Evolutionary conservation across 2,113 vertebrate genomes (phyloP).

Genomic region (Rhadina sibilatrix): DNA sequence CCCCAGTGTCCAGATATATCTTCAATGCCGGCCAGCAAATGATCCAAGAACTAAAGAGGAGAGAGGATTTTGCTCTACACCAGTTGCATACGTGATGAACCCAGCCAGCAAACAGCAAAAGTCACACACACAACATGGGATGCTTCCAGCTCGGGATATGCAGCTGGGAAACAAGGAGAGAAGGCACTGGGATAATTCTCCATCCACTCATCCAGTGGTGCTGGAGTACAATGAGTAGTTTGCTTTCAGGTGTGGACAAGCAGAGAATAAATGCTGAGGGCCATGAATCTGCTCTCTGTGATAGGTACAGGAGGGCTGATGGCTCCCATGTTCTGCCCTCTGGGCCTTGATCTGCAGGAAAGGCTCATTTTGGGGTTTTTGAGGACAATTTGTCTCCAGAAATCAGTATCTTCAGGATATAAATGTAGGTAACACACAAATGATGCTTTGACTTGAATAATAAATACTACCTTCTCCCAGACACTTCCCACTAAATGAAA

Average conservation of each 20-base stretch:
- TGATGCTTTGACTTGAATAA: background rate
- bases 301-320: background rate
- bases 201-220: background rate
- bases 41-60: conserved; percentile 81
- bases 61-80: conserved; percentile 34
- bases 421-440: background rate
- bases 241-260: background rate
- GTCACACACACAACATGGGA: background rate
- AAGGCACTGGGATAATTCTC: background rate
- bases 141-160: background rate
- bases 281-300: background rate
- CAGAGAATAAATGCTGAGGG: background rate
- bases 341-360: background rate
- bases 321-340: background rate
- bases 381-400: background rate
- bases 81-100: background rate
- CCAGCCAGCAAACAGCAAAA: background rate
- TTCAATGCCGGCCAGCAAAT: conserved; percentile 84
- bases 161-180: background rate
- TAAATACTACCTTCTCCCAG: background rate
- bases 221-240: background rate
- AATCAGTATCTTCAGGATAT: background rate
- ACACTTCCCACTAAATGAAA: background rate
- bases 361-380: background rate
- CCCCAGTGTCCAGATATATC: conserved; percentile 86